phyloP scores from a whole-genome alignment of 2,797 vertebrate species.

The Syndactyla subalaris region DNA sequence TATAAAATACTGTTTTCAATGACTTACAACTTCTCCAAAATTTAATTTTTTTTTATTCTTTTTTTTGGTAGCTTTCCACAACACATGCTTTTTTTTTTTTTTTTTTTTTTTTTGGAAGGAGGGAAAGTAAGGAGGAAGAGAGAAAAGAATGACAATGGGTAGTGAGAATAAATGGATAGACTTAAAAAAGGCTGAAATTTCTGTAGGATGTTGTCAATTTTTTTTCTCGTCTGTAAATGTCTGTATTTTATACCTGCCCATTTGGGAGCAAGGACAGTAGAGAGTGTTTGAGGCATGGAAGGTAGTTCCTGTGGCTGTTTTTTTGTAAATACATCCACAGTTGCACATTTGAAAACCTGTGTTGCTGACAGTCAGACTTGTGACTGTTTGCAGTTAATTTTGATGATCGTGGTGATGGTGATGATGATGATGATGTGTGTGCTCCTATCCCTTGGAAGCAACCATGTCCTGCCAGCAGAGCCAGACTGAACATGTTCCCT shows the following conservation, averaged over 20 bases:
- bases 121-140: neutral
- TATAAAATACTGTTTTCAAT: neutral
- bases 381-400: neutral
- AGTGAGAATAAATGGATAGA: neutral
- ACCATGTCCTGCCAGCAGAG: neutral
- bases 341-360: neutral
- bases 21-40: neutral
- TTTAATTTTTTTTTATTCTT: neutral
- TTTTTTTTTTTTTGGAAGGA: neutral
- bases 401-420: neutral
- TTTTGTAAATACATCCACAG: neutral
- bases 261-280: neutral
- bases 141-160: neutral
- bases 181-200: neutral
- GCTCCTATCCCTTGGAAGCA: neutral
- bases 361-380: neutral
- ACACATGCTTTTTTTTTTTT: neutral
- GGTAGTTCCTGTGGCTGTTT: neutral
- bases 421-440: accelerated
- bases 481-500: accelerated
- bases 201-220: neutral
- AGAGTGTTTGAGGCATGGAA: neutral
- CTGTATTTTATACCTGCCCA: neutral
- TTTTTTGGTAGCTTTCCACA: neutral
- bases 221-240: neutral